A percentile compares a stretch with the other conserved stretches of the same genome.
Evolutionary conservation across 2,797 vertebrate genomes (phyloP).

Genomic region (Halcyon badia): DNA sequence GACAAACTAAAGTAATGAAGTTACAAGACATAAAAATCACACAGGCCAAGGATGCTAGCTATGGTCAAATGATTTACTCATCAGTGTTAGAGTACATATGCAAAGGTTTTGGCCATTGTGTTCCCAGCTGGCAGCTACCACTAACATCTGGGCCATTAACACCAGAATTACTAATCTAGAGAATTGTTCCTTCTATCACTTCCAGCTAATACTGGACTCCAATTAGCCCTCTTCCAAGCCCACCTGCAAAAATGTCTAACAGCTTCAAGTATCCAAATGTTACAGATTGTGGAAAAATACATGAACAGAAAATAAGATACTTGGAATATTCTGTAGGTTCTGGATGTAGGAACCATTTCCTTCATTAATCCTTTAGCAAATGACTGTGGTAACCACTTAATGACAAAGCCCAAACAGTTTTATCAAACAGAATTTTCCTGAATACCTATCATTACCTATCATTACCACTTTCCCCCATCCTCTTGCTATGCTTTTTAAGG

Average conservation of each 20-base stretch:
- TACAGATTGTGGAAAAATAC: background rate
- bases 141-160: slow-evolving; percentile 83
- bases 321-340: background rate
- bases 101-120: slow-evolving; percentile 80
- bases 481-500: background rate
- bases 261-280: slow-evolving; percentile 24
- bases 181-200: slow-evolving; percentile 77
- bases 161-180: slow-evolving; percentile 84
- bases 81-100: slow-evolving; percentile 78
- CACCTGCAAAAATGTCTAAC: slow-evolving; percentile 73
- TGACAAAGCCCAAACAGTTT: background rate
- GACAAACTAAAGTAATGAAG: slow-evolving; percentile 40
- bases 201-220: slow-evolving; percentile 76
- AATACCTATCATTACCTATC: background rate
- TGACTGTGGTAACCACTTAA: background rate
- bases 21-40: slow-evolving; percentile 46
- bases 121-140: slow-evolving; percentile 79
- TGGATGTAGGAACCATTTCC: background rate
- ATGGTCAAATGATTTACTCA: slow-evolving; percentile 80
- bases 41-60: slow-evolving; percentile 74
- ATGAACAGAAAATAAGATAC: background rate
- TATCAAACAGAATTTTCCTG: background rate
- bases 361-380: background rate
- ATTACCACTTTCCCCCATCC: background rate
- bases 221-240: slow-evolving; percentile 75